Conservation (phyloP, 2,113 vertebrate species). For the Hippoglossus stenolepis region DNA sequence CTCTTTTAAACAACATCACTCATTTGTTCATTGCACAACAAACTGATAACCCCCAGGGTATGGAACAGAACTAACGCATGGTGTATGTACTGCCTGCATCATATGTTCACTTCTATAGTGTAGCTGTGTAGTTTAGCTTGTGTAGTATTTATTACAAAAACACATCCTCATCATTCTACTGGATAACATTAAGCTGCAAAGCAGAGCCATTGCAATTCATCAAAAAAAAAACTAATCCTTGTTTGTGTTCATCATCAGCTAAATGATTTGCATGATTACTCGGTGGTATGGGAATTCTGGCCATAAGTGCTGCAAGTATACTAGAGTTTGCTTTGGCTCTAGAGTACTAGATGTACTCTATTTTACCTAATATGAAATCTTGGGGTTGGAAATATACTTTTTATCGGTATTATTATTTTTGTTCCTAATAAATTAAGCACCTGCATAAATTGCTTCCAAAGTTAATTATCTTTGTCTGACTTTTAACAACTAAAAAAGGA, state of each 20-base stretch:
- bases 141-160: neutral
- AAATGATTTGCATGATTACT: neutral
- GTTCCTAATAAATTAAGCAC: too few relatives aligned
- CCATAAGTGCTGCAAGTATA: too few relatives aligned
- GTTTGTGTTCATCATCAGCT: neutral
- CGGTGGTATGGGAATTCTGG: too few relatives aligned
- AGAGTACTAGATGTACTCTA: neutral
- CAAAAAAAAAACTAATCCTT: neutral
- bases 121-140: neutral
- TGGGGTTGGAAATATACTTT: too few relatives aligned
- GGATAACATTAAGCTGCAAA: neutral
- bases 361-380: neutral
- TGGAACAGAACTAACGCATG: neutral
- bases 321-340: neutral
- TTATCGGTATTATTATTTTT: too few relatives aligned
- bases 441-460: neutral
- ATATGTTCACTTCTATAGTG: neutral
- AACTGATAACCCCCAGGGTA: neutral
- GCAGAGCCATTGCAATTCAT: neutral
- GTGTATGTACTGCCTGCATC: neutral
- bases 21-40: too few relatives aligned
- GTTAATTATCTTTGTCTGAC: neutral
- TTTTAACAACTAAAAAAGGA: neutral
- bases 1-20: neutral
- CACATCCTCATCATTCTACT: neutral